Evolutionary conservation across 1,140 invertebrate species (phyloP).

Genomic region (Lerema accius): DNA sequence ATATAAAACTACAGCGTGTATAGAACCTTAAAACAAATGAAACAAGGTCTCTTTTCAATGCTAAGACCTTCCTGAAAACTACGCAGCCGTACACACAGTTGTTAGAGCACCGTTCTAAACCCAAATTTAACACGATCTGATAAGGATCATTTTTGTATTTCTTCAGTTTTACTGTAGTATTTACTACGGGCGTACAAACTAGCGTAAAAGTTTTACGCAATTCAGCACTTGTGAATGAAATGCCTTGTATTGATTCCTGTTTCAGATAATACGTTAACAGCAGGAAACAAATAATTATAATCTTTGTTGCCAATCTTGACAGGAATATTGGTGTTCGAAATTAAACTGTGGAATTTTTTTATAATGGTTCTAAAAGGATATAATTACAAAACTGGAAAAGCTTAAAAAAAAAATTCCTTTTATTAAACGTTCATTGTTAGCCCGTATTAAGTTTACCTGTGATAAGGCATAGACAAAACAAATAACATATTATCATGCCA

Average conservation of each 20-base stretch:
- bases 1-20: background rate
- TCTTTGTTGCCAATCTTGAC: too few species aligned
- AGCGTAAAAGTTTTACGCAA: conserved; percentile 4
- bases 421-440: too few species aligned
- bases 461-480: too few species aligned
- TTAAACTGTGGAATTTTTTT: too few species aligned
- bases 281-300: background rate
- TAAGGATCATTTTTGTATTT: conserved; percentile 19
- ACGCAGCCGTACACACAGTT: conserved; percentile 21
- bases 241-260: background rate
- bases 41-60: conserved; percentile 17
- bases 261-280: background rate
- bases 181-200: conserved; percentile 5
- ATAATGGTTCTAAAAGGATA: too few species aligned
- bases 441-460: too few species aligned
- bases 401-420: too few species aligned
- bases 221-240: conserved; percentile 3
- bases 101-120: conserved; percentile 17
- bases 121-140: conserved; percentile 23
- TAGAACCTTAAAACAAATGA: background rate
- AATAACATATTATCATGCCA: too few species aligned
- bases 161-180: conserved; percentile 13
- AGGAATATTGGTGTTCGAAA: too few species aligned
- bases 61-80: background rate
- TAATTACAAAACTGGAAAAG: too few species aligned